Percentiles rank a stretch among this genome's conserved stretches.
These are phyloP conservation scores for Aplochiton taeniatus DNA, from an alignment of 2,797 vertebrate genomes.

Conservation along the genomic window DNA sequence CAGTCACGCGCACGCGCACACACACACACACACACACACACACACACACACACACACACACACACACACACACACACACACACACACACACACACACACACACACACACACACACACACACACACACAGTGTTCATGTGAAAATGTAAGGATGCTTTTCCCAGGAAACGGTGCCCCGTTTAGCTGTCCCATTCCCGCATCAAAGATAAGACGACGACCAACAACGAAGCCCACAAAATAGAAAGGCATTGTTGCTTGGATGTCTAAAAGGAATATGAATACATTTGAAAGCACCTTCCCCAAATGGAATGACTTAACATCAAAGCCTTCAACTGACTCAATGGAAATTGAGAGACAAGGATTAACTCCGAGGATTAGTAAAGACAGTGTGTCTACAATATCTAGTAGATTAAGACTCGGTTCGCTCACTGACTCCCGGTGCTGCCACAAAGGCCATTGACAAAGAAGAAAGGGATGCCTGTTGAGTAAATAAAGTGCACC, in stretches of 20 bases:
- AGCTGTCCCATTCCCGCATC: too few relatives aligned
- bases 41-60: slow-evolving; percentile 21
- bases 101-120: slow-evolving; percentile 22
- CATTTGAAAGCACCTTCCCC: slow-evolving; percentile 15
- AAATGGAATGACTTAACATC: slow-evolving; percentile 7
- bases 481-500: slow-evolving; percentile 40
- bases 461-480: slow-evolving; percentile 38
- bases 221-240: too few relatives aligned
- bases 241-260: not conserved
- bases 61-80: slow-evolving; percentile 2
- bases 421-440: slow-evolving; percentile 29
- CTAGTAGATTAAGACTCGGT: slow-evolving; percentile 48
- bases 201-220: not conserved
- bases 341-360: slow-evolving; percentile 2
- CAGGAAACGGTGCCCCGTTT: too few relatives aligned
- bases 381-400: slow-evolving; percentile 35
- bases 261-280: not conserved
- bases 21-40: slow-evolving; percentile 20
- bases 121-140: too few relatives aligned
- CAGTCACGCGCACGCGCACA: not conserved
- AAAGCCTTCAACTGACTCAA: slow-evolving; percentile 37
- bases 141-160: too few relatives aligned
- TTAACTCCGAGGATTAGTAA: slow-evolving; percentile 31
- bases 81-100: slow-evolving; percentile 18
- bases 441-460: slow-evolving; percentile 53